Conservation (phyloP, 2,888 invertebrate species). For the Phaonia tiefii region DNA sequence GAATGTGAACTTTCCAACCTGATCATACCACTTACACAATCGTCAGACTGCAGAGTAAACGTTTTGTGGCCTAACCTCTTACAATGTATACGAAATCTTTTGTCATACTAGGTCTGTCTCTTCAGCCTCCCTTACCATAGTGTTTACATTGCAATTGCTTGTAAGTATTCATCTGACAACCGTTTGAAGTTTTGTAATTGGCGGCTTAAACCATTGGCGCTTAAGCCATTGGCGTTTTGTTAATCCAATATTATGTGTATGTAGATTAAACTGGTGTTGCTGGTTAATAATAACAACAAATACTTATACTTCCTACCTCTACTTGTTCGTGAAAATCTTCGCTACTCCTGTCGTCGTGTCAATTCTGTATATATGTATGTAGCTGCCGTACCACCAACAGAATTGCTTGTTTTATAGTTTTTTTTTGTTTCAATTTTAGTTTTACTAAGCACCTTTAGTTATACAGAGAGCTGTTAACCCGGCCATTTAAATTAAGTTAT, state of each 20-base stretch:
- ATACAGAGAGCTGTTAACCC: conserved; percentile 40
- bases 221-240: conserved; percentile 51
- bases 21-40: too few species aligned
- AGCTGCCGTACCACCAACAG: conserved; percentile 76
- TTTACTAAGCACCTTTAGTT: conserved; percentile 33
- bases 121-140: not conserved
- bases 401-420: conserved; percentile 27
- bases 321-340: too few species aligned
- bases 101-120: not conserved
- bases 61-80: conserved; percentile 22
- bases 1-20: too few species aligned
- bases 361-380: conserved; percentile 68
- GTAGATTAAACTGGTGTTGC: conserved; percentile 27
- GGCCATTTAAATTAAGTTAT: conserved; percentile 76
- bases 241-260: conserved; percentile 20
- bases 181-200: conserved; percentile 72
- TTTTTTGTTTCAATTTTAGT: conserved; percentile 35
- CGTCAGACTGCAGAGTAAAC: not conserved
- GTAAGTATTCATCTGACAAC: conserved; percentile 28
- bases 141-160: conserved; percentile 33
- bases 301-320: conserved; percentile 37
- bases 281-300: conserved; percentile 12
- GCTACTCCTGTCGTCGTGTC: conserved; percentile 45
- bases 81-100: conserved; percentile 45
- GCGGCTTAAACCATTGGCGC: conserved; percentile 70